Evolutionary conservation across 37 sponge, comb jelly and placozoan species (phyloP), one percentile per base, ranked within the genome.

Genomic region (Axinella damicornis): DNA sequence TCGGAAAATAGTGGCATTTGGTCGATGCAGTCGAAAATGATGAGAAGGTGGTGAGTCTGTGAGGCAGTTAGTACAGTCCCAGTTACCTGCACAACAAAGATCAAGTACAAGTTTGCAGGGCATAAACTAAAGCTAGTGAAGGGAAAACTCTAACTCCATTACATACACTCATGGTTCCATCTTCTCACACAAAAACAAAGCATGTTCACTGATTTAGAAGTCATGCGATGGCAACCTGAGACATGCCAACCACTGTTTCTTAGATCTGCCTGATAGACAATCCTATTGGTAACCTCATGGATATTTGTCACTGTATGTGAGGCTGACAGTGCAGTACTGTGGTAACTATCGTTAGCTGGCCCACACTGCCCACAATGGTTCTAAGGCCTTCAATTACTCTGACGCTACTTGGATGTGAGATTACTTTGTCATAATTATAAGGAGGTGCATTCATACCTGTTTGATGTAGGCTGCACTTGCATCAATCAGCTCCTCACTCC

Each of bases 11-110:
- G 68, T 24, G 32, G 68, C 28, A 46, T 46, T 46, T 46, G 46
- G 9, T 61, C 19, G 28, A 84, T 25, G 33, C 59, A 28, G 59
- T 84, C 79, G 20, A 89, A 46, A 30, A 89, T 38, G 15, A 89
- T 28, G 66, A 89, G 73, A n/a, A 15, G 14, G 33, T 19, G 74
- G 19, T 6, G 69, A 36, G 69, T 20, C 4, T 5, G 69, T n/a
- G 46, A 46, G 4, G 46, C 46, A 46, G 46, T 46, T 4, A 12
- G 46, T 46, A 46, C 46, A 4, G 46, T 46, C 46, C 46, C 9
- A 71, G 72, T 18, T 69, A 33, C 37, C 36, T 18, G 67, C 1
- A 30, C 30, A 66, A 24, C 27, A 46, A 46, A 15, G 46, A 46
- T 46, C 46, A 30, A 17, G 24, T 62, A 2, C n/a, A 27, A 62